Evolutionary conservation across 1,140 invertebrate genomes (phyloP).

Genomic region (Apis florea): DNA sequence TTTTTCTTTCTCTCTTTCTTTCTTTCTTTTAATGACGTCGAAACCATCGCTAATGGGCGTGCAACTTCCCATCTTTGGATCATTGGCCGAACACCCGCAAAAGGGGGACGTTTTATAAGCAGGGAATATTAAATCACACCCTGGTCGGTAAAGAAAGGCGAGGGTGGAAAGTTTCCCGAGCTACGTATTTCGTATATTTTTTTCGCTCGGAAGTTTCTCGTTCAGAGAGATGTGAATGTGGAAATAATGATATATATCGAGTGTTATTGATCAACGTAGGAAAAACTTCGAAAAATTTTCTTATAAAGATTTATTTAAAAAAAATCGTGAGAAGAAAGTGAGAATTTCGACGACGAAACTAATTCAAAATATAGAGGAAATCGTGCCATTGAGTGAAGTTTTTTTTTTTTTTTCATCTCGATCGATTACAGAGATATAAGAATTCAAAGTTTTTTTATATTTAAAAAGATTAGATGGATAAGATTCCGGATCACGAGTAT

Average conservation of each 20-base stretch:
- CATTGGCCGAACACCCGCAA: slow-evolving; percentile 24
- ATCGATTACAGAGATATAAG: too few relatives aligned
- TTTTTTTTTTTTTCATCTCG: too few relatives aligned
- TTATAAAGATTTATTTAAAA: too few relatives aligned
- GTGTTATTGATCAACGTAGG: too few relatives aligned
- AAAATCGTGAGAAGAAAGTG: too few relatives aligned
- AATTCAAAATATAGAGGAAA: too few relatives aligned
- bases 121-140: slow-evolving; percentile 39
- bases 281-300: too few relatives aligned
- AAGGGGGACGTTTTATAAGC: slow-evolving; percentile 28
- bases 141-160: neutral
- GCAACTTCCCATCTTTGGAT: slow-evolving; percentile 6
- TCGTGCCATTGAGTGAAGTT: too few relatives aligned
- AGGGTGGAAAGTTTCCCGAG: slow-evolving; percentile 2
- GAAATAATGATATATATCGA: neutral
- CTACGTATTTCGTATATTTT: neutral
- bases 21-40: slow-evolving; percentile 12
- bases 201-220: neutral
- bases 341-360: too few relatives aligned
- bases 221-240: neutral
- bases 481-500: too few relatives aligned
- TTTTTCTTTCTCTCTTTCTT: neutral
- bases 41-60: slow-evolving; percentile 39
- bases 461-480: too few relatives aligned
- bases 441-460: too few relatives aligned